A percentile compares a stretch with the other conserved stretches of the same genome.
Conservation (phyloP, 2,797 vertebrate genomes). For the Xiphorhynchus erythropygius region DNA sequence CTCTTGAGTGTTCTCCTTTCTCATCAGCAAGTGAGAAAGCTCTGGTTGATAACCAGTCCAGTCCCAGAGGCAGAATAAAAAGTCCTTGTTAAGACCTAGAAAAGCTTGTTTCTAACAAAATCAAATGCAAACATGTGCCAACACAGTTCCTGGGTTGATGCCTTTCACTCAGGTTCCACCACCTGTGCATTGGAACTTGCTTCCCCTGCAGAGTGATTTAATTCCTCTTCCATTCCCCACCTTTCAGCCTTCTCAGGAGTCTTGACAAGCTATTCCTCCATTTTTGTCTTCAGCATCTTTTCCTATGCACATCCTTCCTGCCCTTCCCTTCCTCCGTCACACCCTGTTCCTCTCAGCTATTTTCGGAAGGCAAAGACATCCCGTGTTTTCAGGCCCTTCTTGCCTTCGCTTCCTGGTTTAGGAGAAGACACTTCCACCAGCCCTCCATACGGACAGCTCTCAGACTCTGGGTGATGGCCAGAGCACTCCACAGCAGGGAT, state of each 20-base stretch:
- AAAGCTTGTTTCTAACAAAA: slow-evolving; percentile 33
- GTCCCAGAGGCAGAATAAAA: slow-evolving; percentile 34
- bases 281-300: background rate
- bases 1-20: background rate
- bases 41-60: background rate
- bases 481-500: slow-evolving; percentile 96
- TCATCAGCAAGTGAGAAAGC: background rate
- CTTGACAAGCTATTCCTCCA: background rate
- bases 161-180: background rate
- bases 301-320: slow-evolving; percentile 31
- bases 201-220: background rate
- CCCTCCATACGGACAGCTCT: slow-evolving; percentile 94
- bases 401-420: slow-evolving; percentile 74
- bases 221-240: background rate
- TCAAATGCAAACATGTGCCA: background rate
- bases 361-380: slow-evolving; percentile 92
- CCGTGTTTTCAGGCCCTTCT: slow-evolving; percentile 81
- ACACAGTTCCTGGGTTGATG: background rate
- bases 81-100: slow-evolving; percentile 26
- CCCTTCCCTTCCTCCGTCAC: background rate
- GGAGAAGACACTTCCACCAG: slow-evolving; percentile 80
- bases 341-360: slow-evolving; percentile 62
- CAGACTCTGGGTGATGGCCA: slow-evolving; percentile 86
- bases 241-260: background rate
- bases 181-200: background rate